These are phyloP conservation scores for Rhopalosiphum nymphaeae DNA, from an alignment of 2,888 invertebrate species.

Conservation along the genomic window DNA sequence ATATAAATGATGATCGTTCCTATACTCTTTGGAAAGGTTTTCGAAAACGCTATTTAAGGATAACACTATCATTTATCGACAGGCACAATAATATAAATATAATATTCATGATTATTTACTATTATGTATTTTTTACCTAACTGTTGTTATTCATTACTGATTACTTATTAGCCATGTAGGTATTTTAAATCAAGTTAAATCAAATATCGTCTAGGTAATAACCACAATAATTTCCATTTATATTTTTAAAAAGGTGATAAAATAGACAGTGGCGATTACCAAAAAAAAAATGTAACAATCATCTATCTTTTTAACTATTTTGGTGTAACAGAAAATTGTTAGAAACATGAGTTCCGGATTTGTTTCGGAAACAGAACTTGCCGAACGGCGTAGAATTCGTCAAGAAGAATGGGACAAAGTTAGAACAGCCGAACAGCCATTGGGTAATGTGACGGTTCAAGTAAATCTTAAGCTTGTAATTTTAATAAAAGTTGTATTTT, in stretches of 20 bases:
- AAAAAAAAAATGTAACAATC: background rate
- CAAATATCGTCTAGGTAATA: background rate
- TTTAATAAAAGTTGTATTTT: slow-evolving; percentile 31
- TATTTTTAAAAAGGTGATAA: background rate
- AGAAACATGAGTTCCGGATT: slow-evolving; percentile 90
- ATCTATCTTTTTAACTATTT: background rate
- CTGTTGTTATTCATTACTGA: background rate
- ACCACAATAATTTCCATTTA: background rate
- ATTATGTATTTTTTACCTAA: background rate
- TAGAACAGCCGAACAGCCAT: slow-evolving; percentile 88
- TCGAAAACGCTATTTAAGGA: background rate
- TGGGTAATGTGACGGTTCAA: slow-evolving; percentile 75
- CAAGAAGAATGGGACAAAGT: slow-evolving; percentile 99
- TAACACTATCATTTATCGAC: background rate
- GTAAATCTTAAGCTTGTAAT: background rate
- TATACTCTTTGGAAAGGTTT: background rate
- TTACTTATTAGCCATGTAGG: background rate
- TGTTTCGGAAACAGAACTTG: slow-evolving; percentile 87
- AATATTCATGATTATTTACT: background rate
- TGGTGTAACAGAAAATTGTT: background rate
- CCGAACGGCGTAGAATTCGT: slow-evolving; percentile 82
- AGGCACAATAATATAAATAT: background rate
- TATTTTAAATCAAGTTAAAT: background rate
- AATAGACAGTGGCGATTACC: background rate
- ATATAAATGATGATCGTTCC: background rate